Evolutionary conservation across 2,797 vertebrate species (phyloP), one percentile per base, ranked within the genome.

Genomic region (Poliocrania exsul): DNA sequence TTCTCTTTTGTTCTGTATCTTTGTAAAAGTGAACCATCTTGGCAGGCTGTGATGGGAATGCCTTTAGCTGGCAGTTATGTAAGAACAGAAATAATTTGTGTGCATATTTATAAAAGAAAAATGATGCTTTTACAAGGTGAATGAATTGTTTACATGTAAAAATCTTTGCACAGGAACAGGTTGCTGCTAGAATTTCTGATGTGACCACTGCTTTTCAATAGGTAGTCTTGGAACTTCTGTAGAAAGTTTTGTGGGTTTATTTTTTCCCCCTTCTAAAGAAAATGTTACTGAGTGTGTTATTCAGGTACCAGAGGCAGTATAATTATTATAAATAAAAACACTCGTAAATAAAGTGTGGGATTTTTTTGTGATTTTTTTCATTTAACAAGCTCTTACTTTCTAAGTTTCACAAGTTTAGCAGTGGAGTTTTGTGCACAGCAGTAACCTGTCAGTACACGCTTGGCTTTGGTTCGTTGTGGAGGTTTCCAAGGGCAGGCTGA

Each of bases 11-110:
- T 67, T 80, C 46, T 31, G 3, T 72, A n/a, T 70, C 77, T 95
- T 81, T 86, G 6, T 78, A 80, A 66, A 92, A 96, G 78, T 74
- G 74, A 96, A 42, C 86, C 64, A 86, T 95, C 73, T 72, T 93
- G 89, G 80, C 90, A 86, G 83, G 44, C 64, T 46, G 31, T 38
- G 67, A 38, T 87, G 57, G 21, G 40, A 86, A 49, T 77, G 67
- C 67, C 57, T 73, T 33, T 88, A 88, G 86, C 87, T 89, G 81
- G 37, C 60, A 88, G 74, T 73, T 79, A 46, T 53, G 79, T 40
- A 58, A 56, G 62, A 40, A 60, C n/a, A 71, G 35, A 69, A 89
- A 70, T 75, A 88, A 94, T 89, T 57, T 42, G 21, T 50, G 19
- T 49, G 37, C 13, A 9, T 69, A 50, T 91, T 93, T 84, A 47